Evolutionary conservation across 2,888 invertebrate species (phyloP), one percentile per base, ranked within the genome.

Genomic region (Acleris laterana): DNA sequence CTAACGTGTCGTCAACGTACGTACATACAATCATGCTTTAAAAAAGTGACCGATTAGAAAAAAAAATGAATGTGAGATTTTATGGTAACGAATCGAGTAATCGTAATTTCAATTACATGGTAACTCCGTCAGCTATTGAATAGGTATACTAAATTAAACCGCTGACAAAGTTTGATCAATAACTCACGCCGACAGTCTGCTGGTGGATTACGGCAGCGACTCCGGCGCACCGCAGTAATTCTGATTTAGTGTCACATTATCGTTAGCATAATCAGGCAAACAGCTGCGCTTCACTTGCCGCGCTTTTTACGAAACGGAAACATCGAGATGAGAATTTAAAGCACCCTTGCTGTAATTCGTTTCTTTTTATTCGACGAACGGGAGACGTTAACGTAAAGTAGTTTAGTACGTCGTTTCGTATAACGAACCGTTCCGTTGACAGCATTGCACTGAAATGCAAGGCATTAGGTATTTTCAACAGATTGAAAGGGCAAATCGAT

Each of bases 201-300:
- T 68, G 69, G 72, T 69, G 68, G 65, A 68, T 70, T 70, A 68
- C 58, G 60, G 63, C 59, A 46, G 48, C 52, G 58, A 63, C 60
- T 55, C 50, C 63, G 67, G 66, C 62, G 64, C 72, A 68, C 55
- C 63, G 62, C 62, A 70, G 69, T 76, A 75, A 78, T 79, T 79
- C 77, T 75, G 75, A 76, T 77, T 78, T 78, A 79, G 72, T 71
- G 76, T 72, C 77, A 69, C 80, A 83, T 83, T 82, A 83, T 83
- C 84, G 83, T 84, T 83, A 83, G 82, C 81, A 83, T 83, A 83
- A 83, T 84, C 79, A 82, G 77, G 74, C 69, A 71, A 73, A 69
- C 80, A 78, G 77, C 77, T 81, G 80, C 74, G 73, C 72, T 72
- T 70, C 68, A 63, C 70, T 74, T 71, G 61, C 58, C 69, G 58